Percentiles rank a stretch among this genome's conserved stretches.
Evolutionary conservation across 2,888 invertebrate species (phyloP).

Genomic region (Phortica magna): DNA sequence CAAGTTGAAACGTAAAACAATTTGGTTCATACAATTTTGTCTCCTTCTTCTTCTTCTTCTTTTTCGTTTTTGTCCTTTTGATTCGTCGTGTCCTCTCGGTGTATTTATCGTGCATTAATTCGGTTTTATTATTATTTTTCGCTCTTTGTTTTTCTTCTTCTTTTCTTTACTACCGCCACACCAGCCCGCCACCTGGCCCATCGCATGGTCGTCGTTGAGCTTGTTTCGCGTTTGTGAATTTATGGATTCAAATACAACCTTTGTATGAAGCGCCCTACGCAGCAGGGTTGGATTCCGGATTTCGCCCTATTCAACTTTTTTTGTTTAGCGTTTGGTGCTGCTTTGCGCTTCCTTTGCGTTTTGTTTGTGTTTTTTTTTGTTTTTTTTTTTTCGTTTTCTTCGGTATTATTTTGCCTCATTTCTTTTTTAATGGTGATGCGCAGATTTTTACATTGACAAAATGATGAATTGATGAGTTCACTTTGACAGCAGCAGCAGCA

Average conservation of each 20-base stretch:
- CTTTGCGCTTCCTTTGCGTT: background rate
- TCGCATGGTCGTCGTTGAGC: background rate
- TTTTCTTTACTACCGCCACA: background rate
- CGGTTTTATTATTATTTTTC: conserved; percentile 56
- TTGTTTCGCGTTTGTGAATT: conserved; percentile 49
- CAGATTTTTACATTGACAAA: conserved; percentile 13
- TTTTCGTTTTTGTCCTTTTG: conserved; percentile 52
- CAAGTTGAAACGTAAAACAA: conserved; percentile 41
- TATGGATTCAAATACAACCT: conserved; percentile 51
- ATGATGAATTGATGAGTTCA: conserved; percentile 40
- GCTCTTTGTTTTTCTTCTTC: conserved; percentile 47
- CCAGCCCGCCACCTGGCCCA: background rate
- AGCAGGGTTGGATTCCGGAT: conserved; percentile 5
- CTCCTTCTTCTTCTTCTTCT: conserved; percentile 15
- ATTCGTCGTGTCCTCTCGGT: conserved; percentile 38
- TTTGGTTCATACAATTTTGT: conserved; percentile 14
- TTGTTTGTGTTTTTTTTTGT: background rate
- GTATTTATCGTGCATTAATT: conserved; percentile 55
- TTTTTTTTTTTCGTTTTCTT: conserved; percentile 19
- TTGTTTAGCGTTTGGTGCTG: conserved; percentile 5
- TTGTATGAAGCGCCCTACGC: background rate
- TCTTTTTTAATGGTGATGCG: conserved; percentile 12
- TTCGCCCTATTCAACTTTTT: conserved; percentile 17
- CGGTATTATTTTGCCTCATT: conserved; percentile 8
- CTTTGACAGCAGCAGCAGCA: background rate